phyloP scores from a whole-genome alignment of 1,140 invertebrate species.

The Babylonia areolata region DNA sequence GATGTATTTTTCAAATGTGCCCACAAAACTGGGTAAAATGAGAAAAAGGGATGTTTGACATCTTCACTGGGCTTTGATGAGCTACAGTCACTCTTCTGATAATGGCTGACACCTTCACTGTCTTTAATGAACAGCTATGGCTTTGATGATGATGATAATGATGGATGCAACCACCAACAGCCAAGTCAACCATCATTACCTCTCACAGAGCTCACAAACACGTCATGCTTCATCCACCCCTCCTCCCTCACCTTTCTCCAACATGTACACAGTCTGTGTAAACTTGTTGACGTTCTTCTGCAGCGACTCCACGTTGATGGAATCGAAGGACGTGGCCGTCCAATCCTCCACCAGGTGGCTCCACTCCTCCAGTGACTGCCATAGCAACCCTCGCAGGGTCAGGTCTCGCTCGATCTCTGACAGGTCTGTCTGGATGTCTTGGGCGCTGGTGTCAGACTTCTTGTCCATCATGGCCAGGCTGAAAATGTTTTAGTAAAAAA shows the following conservation, averaged over 20 bases:
- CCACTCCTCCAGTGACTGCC: slow-evolving; percentile 75
- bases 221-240: too few species aligned
- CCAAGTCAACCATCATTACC: too few species aligned
- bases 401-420: slow-evolving; percentile 74
- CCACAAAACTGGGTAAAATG: too few species aligned
- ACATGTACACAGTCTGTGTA: slow-evolving; percentile 75
- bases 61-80: too few species aligned
- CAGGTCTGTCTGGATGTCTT: slow-evolving; percentile 71
- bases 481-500: not conserved
- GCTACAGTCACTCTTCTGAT: too few species aligned
- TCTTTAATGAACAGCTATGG: too few species aligned
- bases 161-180: too few species aligned
- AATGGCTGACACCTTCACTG: too few species aligned
- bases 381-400: slow-evolving; percentile 71
- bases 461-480: slow-evolving; percentile 55
- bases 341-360: slow-evolving; percentile 69
- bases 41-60: too few species aligned
- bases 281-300: slow-evolving; percentile 75
- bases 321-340: slow-evolving; percentile 72
- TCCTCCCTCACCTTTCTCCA: slow-evolving; percentile 70
- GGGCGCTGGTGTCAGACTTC: slow-evolving; percentile 67
- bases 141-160: too few species aligned
- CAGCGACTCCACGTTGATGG: slow-evolving; percentile 71
- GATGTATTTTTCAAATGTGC: too few species aligned
- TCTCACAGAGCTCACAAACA: too few species aligned